phyloP scores from a whole-genome alignment of 53 echinoderm and acorn worm species.

The Paracentrotus lividus region DNA sequence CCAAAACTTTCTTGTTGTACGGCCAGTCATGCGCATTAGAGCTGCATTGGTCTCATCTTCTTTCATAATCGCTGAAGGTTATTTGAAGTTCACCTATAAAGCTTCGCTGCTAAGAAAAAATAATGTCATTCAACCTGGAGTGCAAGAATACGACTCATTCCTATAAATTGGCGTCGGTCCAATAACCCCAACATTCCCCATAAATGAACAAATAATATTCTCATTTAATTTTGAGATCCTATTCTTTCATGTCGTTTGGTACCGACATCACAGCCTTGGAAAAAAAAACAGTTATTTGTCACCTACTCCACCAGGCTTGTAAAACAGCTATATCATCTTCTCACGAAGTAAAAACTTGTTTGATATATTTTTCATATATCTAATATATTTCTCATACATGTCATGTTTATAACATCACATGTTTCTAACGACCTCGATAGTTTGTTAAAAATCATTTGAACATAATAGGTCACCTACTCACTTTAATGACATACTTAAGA shows the following conservation, averaged over 20 bases:
- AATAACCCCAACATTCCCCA: background rate
- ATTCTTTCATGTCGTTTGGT: background rate
- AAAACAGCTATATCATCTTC: background rate
- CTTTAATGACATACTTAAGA: background rate
- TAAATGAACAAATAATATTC: background rate
- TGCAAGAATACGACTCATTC: background rate
- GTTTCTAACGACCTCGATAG: background rate
- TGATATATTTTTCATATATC: background rate
- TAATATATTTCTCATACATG: no score
- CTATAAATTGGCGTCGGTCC: background rate
- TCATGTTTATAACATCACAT: conserved; percentile 24
- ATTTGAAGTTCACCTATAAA: background rate
- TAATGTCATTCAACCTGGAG: background rate
- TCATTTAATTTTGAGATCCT: background rate
- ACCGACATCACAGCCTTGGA: background rate
- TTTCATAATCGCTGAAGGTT: background rate
- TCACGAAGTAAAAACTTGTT: background rate
- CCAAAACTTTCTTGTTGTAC: no score
- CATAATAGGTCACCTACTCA: background rate
- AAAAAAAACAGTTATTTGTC: background rate
- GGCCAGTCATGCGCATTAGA: no score
- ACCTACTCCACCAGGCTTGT: background rate
- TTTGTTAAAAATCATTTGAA: background rate
- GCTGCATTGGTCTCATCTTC: background rate
- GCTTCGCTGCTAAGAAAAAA: background rate